Evolutionary conservation across 2,888 invertebrate genomes (phyloP).

Genomic region (Himalopsyche kuldschensis): DNA sequence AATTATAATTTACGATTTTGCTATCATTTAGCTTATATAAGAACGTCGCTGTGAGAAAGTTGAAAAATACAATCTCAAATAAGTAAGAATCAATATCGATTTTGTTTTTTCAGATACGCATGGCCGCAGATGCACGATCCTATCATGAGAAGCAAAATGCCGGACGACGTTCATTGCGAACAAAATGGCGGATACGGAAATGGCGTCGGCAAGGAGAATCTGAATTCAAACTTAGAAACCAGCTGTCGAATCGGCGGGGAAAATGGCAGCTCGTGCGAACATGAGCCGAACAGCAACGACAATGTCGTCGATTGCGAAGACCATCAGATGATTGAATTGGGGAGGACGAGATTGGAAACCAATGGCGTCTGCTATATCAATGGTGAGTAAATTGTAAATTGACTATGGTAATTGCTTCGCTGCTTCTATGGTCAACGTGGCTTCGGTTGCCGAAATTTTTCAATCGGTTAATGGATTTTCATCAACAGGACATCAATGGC

Average conservation of each 20-base stretch:
- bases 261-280: conserved; percentile 44
- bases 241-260: neutral
- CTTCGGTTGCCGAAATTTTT: no score
- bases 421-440: no score
- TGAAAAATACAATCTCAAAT: no score
- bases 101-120: conserved; percentile 59
- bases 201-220: neutral
- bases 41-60: no score
- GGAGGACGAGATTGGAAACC: conserved; percentile 64
- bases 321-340: conserved; percentile 65
- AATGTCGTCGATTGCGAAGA: conserved; percentile 42
- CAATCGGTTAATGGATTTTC: no score
- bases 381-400: conserved; percentile 61
- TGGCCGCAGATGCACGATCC: conserved; percentile 69
- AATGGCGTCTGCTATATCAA: conserved; percentile 94
- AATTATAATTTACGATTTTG: no score
- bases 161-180: neutral
- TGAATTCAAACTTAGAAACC: neutral
- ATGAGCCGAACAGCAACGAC: conserved; percentile 42
- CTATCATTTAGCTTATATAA: no score
- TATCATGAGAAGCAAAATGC: conserved; percentile 48
- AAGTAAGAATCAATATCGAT: neutral
- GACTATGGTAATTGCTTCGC: no score
- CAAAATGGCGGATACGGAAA: conserved; percentile 6
- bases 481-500: no score